A percentile compares a stretch with the other conserved stretches of the same genome.
Conservation (phyloP, 2,113 vertebrate genomes). For the Cavia porcellus region DNA sequence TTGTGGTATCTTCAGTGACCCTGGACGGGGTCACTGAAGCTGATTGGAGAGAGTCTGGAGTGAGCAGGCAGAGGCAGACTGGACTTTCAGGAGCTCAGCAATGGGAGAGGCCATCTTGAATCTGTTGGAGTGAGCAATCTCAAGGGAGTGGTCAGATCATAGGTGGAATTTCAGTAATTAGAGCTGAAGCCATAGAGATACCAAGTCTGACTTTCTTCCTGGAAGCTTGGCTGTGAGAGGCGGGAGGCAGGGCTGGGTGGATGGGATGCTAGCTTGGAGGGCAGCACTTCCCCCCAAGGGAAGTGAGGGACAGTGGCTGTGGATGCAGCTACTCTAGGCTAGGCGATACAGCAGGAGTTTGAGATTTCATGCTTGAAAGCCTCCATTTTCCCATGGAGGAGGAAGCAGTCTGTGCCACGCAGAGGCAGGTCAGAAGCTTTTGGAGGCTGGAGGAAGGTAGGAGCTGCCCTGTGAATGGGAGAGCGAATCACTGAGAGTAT, state of each 20-base stretch:
- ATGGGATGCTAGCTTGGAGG: neutral
- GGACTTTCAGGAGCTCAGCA: neutral
- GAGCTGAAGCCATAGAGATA: neutral
- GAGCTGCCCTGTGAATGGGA: neutral
- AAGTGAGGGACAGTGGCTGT: too few species aligned
- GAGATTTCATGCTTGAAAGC: neutral
- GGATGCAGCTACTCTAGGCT: neutral
- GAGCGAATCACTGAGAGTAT: too few species aligned
- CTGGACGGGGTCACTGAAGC: neutral
- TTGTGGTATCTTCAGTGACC: neutral
- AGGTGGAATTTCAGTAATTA: neutral
- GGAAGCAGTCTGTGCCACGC: neutral
- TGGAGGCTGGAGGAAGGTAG: neutral
- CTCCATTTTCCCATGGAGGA: neutral
- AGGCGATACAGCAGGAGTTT: neutral
- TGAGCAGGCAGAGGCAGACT: too few species aligned
- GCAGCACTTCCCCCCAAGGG: neutral
- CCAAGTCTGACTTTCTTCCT: neutral
- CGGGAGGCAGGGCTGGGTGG: neutral
- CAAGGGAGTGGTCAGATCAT: neutral
- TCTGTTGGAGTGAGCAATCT: neutral
- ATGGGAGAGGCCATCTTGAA: too few species aligned
- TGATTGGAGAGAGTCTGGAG: neutral
- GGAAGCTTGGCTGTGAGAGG: neutral
- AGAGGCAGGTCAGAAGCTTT: neutral